Conservation (phyloP, 1,140 invertebrate genomes). For the Tetragnatha versicolor region DNA sequence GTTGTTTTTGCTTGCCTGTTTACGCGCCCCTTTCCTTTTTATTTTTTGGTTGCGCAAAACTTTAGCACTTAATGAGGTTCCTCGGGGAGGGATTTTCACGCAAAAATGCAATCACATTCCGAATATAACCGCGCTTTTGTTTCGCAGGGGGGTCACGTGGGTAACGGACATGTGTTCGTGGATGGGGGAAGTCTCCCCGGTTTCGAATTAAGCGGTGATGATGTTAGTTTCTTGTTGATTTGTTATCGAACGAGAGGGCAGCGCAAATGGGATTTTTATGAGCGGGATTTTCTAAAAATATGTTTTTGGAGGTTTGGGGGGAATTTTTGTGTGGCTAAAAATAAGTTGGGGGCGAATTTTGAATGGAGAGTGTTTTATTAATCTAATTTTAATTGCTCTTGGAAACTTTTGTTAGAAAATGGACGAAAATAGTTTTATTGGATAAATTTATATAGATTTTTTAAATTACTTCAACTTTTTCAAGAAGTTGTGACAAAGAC, state of each 20-base stretch:
- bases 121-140: slow-evolving; percentile 15
- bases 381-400: no score
- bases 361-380: neutral
- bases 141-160: neutral
- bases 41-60: slow-evolving; percentile 18
- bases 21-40: neutral
- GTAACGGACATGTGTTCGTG: neutral
- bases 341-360: neutral
- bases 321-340: no score
- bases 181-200: no score
- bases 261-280: slow-evolving; percentile 16
- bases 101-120: slow-evolving; percentile 16
- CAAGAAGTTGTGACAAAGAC: no score
- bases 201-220: no score
- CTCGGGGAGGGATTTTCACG: slow-evolving; percentile 6
- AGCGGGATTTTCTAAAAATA: neutral
- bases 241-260: no score
- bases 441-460: no score
- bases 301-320: neutral
- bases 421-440: no score
- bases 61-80: slow-evolving; percentile 24
- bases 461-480: no score
- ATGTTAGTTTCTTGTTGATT: no score
- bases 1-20: slow-evolving; percentile 16
- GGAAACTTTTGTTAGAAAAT: no score